phyloP scores from a whole-genome alignment of 2,797 vertebrate species.

The Leptatherina wallacei region DNA sequence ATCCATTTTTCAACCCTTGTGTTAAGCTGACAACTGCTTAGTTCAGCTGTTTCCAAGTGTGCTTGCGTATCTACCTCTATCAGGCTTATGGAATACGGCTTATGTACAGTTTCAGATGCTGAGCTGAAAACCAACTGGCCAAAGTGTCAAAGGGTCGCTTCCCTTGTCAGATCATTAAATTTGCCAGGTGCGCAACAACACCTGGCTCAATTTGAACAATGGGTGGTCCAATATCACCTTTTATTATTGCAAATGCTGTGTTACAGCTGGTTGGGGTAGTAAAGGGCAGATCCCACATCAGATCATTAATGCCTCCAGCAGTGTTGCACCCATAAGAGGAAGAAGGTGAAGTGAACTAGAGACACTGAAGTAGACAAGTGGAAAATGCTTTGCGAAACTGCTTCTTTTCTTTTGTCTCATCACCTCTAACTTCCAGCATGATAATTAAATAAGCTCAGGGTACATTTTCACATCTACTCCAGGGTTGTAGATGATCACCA shows the following conservation, averaged over 20 bases:
- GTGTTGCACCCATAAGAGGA: conserved; percentile 16
- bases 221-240: conserved; percentile 66
- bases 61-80: conserved; percentile 11
- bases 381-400: conserved; percentile 9
- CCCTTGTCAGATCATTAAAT: conserved; percentile 75
- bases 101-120: background rate
- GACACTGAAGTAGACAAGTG: conserved; percentile 10
- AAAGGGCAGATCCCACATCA: conserved; percentile 75
- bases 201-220: conserved; percentile 63
- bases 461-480: background rate
- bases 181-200: conserved; percentile 67
- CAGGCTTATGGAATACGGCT: conserved; percentile 21
- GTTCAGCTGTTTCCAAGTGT: conserved; percentile 21
- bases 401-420: conserved; percentile 5
- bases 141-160: conserved; percentile 53
- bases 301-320: conserved; percentile 69
- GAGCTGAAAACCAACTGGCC: conserved; percentile 25
- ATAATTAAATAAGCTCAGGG: background rate
- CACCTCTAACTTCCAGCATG: conserved; percentile 16
- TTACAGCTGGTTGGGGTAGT: conserved; percentile 71
- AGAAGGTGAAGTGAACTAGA: conserved; percentile 2
- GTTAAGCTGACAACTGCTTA: conserved; percentile 10
- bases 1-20: conserved; percentile 12
- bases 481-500: background rate
- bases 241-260: conserved; percentile 68